phyloP scores from a whole-genome alignment of 2,797 vertebrate genomes.

The Okamejei kenojei region DNA sequence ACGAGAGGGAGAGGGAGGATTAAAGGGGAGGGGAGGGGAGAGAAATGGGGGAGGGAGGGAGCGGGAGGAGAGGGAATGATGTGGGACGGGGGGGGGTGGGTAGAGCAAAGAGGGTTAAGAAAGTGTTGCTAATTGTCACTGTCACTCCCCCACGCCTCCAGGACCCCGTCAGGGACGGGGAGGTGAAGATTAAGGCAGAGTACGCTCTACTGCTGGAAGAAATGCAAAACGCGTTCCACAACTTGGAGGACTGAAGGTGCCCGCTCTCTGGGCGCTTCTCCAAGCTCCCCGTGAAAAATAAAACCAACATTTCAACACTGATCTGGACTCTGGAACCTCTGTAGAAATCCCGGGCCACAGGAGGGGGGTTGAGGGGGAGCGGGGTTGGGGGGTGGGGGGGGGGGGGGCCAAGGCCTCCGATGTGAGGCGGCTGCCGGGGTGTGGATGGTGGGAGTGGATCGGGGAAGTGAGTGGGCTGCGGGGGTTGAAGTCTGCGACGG shows the following conservation, averaged over 20 bases:
- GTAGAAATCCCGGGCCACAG: background rate
- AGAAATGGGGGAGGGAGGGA: background rate
- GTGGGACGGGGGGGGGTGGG: background rate
- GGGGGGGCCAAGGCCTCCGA: background rate
- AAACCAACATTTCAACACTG: background rate
- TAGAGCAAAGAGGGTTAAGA: no score
- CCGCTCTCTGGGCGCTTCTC: no score
- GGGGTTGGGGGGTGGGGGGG: no score
- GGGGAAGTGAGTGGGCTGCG: background rate
- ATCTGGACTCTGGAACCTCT: background rate
- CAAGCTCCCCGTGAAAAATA: background rate
- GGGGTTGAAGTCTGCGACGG: no score
- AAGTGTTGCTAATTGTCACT: no score
- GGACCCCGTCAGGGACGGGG: conserved; percentile 48
- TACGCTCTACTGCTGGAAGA: conserved; percentile 48
- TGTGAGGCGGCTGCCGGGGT: no score
- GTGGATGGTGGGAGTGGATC: no score
- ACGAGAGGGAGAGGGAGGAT: no score
- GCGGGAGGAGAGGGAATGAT: no score
- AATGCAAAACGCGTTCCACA: conserved; percentile 51
- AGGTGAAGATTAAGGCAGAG: conserved; percentile 46
- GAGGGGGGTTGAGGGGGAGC: background rate
- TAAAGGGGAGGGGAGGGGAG: background rate
- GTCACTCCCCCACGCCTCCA: background rate
- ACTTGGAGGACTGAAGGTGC: conserved; percentile 47